Conservation (phyloP, 1,140 invertebrate species). For the Macrotrachela quadricornifera region DNA sequence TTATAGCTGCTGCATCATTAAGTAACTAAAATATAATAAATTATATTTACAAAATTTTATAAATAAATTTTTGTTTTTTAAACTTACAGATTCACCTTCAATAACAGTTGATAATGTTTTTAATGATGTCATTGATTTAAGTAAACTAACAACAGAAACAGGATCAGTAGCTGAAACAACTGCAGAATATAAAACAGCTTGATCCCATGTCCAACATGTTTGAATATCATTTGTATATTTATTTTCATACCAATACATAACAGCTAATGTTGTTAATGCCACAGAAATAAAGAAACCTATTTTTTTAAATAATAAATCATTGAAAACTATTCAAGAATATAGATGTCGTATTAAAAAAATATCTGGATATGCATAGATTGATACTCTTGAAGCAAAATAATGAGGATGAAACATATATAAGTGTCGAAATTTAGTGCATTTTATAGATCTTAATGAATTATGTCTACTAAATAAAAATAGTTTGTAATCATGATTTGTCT, state of each 20-base stretch:
- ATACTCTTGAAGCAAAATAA: too few relatives aligned
- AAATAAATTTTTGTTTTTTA: too few relatives aligned
- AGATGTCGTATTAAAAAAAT: too few relatives aligned
- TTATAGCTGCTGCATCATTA: not conserved
- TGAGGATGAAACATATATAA: too few relatives aligned
- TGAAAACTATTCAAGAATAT: slow-evolving; percentile 7
- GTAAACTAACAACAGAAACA: not conserved
- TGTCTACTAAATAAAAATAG: too few relatives aligned
- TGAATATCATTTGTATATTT: not conserved
- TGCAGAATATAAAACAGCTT: not conserved
- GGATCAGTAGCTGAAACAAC: not conserved
- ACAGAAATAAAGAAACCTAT: not conserved
- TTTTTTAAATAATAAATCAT: not conserved
- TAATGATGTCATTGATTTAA: not conserved
- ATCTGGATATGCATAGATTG: too few relatives aligned
- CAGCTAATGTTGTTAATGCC: not conserved
- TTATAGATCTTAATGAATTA: too few relatives aligned
- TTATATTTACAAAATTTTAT: not conserved
- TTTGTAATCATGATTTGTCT: too few relatives aligned
- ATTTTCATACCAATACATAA: not conserved
- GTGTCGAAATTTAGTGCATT: too few relatives aligned
- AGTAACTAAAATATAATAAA: not conserved
- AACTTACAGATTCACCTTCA: too few relatives aligned
- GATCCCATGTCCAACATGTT: not conserved
- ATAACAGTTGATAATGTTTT: too few relatives aligned